A percentile compares a stretch with the other conserved stretches of the same genome.
phyloP scores from a whole-genome alignment of 2,888 invertebrate genomes.

The Stenoptilia bipunctidactyla region DNA sequence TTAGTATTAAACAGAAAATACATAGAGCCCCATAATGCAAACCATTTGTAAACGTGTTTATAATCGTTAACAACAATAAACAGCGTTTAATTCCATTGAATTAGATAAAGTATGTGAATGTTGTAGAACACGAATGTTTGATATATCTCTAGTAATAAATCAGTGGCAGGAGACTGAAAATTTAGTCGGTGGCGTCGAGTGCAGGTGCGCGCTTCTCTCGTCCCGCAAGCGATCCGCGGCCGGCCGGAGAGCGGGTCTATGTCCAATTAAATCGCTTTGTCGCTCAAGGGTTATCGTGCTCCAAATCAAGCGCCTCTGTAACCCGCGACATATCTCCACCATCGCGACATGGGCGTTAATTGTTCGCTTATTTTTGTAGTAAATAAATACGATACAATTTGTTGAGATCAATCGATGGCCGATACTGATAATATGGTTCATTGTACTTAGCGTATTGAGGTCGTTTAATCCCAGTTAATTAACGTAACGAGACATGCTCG shows the following conservation, averaged over 20 bases:
- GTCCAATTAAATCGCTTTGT: neutral
- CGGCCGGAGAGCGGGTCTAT: neutral
- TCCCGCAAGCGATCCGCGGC: neutral
- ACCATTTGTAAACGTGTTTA: conserved; percentile 24
- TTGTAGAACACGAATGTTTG: conserved; percentile 1
- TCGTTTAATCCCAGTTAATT: conserved; percentile 25
- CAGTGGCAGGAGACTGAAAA: conserved; percentile 1
- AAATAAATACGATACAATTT: conserved; percentile 49
- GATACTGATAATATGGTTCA: conserved; percentile 35
- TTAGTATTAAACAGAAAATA: too few relatives aligned
- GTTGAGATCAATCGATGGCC: conserved; percentile 34
- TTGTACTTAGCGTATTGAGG: conserved; percentile 44
- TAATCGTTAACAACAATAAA: conserved; percentile 9
- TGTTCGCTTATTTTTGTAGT: conserved; percentile 42
- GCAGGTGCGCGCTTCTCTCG: neutral
- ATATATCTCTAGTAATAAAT: conserved; percentile 6
- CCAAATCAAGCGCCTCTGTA: conserved; percentile 7
- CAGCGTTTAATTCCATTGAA: conserved; percentile 1
- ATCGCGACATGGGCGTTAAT: conserved; percentile 37
- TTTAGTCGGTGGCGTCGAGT: neutral
- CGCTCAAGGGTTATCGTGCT: neutral
- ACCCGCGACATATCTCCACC: conserved; percentile 17
- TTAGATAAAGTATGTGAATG: conserved; percentile 7
- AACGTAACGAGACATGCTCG: neutral
- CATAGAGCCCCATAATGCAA: too few relatives aligned